Evolutionary conservation across 2,113 vertebrate species (phyloP), one percentile per base, ranked within the genome.

Genomic region (Procavia capensis): DNA sequence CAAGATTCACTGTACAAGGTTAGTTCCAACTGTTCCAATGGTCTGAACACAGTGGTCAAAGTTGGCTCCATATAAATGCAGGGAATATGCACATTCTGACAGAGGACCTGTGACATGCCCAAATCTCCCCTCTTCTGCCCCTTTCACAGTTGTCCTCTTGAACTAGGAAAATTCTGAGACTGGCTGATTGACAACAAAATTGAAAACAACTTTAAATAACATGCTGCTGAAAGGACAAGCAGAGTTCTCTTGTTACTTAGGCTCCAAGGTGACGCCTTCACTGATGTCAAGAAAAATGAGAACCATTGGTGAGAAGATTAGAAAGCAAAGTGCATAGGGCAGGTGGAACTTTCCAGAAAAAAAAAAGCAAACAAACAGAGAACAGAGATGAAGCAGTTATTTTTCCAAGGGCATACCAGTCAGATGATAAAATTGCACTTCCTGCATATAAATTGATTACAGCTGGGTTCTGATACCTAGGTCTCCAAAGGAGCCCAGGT

Each of bases 41-140:
- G 6, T 70, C 74, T 70, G 34, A 36, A 4, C 3, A 25, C 2
- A 29, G 9, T 47, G 41, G 61, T 34, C 36, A 59, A 1, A 4
- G 7, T 5, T 57, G 63, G 34, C 70, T 31, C 2, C 1, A 0
- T 24, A 1, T 17, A 27, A 22, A n/a, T 70, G 68, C 34, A n/a
- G 70, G 14, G 19, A 59, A 7, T 19, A 27, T 8, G 14, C 4
- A 20, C 1, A 3, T 4, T 63, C 34, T 57, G 5, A 0, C 10
- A 3, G 45, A 81, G 25, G 61, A 61, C 17, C 43, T n/a, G 22
- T 39, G 39, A 22, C 5, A 19, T 78, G 14, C 29, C 19, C 36
- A 34, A 20, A 54, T 10, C 9, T 61, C 25, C 31, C 36, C n/a
- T 39, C 39, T 43, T 29, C 39, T 54, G 61, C 19, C 59, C 34